A percentile compares a stretch with the other conserved stretches of the same genome.
Evolutionary conservation across 2,797 vertebrate species (phyloP).

Genomic region (Brachyrhaphis roseni): DNA sequence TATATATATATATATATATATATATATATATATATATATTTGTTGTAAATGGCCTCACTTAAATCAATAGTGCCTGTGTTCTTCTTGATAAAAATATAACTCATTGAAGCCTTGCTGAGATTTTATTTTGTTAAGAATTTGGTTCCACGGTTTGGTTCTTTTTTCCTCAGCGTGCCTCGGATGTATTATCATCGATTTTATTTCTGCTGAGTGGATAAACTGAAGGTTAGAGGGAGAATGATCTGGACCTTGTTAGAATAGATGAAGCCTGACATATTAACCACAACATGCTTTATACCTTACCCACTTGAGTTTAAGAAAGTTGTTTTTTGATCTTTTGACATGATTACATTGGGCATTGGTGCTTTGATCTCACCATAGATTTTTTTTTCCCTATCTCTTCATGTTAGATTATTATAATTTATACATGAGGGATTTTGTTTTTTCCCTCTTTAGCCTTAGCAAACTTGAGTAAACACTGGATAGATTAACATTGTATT

Average conservation of each 20-base stretch:
- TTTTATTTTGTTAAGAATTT: background rate
- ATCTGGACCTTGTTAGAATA: constrained; percentile 20
- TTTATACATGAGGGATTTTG: constrained; percentile 85
- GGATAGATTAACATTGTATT: constrained; percentile 79
- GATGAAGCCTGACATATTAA: constrained; percentile 34
- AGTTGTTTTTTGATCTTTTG: constrained; percentile 79
- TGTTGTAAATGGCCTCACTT: background rate
- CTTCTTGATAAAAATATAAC: background rate
- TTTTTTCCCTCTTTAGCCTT: constrained; percentile 64
- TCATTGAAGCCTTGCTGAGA: background rate
- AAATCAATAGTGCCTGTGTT: background rate
- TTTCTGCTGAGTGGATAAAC: constrained; percentile 25
- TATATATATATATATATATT: background rate
- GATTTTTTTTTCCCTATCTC: constrained; percentile 59
- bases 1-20: background rate
- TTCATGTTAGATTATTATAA: constrained; percentile 84
- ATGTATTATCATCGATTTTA: constrained; percentile 16
- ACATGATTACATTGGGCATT: constrained; percentile 76
- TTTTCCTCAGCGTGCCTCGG: constrained; percentile 11
- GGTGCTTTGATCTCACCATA: constrained; percentile 80
- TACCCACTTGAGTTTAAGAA: constrained; percentile 59
- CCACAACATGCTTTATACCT: constrained; percentile 53
- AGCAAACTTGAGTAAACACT: constrained; percentile 81
- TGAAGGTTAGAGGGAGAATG: constrained; percentile 22
- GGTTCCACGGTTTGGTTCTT: background rate